Conservation (phyloP, 1,140 invertebrate genomes). For the Drosophila mojavensis region DNA sequence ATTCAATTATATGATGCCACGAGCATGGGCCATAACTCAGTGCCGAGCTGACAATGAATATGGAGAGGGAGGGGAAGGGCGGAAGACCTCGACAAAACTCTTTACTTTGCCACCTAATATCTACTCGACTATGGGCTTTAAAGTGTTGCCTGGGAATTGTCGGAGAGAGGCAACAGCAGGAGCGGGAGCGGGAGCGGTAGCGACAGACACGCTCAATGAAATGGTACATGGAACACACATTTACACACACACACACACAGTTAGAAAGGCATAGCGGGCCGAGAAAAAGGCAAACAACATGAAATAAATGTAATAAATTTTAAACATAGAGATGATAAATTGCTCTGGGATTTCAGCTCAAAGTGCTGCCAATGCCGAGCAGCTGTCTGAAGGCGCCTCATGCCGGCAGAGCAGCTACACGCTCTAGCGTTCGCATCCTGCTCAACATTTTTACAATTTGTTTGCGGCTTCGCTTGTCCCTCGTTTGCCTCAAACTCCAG, state of each 20-base stretch:
- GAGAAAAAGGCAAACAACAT: constrained; percentile 59
- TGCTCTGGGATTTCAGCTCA: constrained; percentile 70
- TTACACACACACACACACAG: not conserved
- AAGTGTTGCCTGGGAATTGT: constrained; percentile 65
- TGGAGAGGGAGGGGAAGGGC: not conserved
- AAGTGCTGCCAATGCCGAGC: constrained; percentile 68
- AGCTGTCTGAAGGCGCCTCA: constrained; percentile 7
- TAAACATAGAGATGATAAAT: constrained; percentile 83
- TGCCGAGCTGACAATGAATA: constrained; percentile 22
- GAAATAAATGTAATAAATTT: constrained; percentile 83
- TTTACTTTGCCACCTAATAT: constrained; percentile 41
- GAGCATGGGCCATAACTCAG: constrained; percentile 67
- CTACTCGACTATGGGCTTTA: constrained; percentile 59
- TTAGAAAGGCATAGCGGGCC: constrained; percentile 40
- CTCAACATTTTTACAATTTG: constrained; percentile 76
- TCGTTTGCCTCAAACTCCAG: constrained; percentile 8
- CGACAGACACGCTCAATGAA: constrained; percentile 52
- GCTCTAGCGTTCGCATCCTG: constrained; percentile 7
- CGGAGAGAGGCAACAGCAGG: constrained; percentile 18
- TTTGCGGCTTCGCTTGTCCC: constrained; percentile 70
- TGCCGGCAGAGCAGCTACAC: not conserved
- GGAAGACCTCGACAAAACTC: constrained; percentile 30
- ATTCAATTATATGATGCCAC: constrained; percentile 73
- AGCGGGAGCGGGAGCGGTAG: no score
- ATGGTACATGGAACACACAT: constrained; percentile 42